Evolutionary conservation across 2,888 invertebrate genomes (phyloP), one percentile per base, ranked within the genome.

Genomic region (Lamellibrachia columna): DNA sequence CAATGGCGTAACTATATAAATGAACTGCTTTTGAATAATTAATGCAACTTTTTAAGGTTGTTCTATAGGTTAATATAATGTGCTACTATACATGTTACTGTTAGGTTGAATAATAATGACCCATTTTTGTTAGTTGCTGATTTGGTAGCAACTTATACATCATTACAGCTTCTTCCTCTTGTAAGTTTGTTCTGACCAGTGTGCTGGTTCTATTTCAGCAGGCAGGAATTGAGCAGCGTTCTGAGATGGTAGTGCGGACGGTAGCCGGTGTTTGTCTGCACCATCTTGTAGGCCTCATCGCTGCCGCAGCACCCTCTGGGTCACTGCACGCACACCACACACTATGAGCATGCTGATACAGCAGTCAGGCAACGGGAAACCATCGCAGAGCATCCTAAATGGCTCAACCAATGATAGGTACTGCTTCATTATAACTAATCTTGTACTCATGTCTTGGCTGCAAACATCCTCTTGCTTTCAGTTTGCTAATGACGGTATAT

Each of bases 191-290:
- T 75, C 22, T 75, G 75, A 75, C 15, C 75, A 22, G 40, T 75
- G 75, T 75, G 75, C 6, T 75, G 75, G 75, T 75, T 75, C 75
- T 75, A n/a, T 75, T 75, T 75, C 75, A 75, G 75, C 75, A 75
- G 22, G 22, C 75, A 22, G 75, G 75, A 75, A 75, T 75, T 75
- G 75, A 75, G 22, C 75, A 75, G 75, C 22, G 75, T 75, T 75
- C 75, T 75, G 75, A 75, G 75, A 75, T 75, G 75, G 75, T 75
- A 75, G 75, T 75, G 75, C 75, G 75, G n/a, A 75, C 22, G 75
- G 75, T 75, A 75, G 75, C 75, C n/a, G 75, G 75, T 75, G 75
- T 75, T 75, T 75, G 75, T 75, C 75, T 75, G 75, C 75, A 75
- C 75, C 75, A 75, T 75, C 22, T 75, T 75, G 75, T 75, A n/a